These are phyloP conservation scores for Myotis vivesi DNA, from an alignment of 2,797 vertebrate species.

Conservation along the genomic window DNA sequence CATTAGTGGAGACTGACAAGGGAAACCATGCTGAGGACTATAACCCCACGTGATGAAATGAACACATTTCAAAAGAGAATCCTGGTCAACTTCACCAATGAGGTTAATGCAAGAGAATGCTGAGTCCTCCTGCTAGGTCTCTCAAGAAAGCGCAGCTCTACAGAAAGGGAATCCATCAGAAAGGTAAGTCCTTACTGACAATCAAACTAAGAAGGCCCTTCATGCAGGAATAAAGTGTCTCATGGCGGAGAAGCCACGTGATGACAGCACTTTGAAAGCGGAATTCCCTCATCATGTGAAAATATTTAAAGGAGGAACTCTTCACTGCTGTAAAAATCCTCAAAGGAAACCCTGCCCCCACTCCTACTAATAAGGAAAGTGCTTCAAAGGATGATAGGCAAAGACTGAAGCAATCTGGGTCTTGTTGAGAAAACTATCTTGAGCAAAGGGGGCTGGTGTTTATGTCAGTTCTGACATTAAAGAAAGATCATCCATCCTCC, in stretches of 20 bases:
- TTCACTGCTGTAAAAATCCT: slow-evolving; percentile 80
- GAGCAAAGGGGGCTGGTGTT: slow-evolving; percentile 75
- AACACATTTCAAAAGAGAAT: background rate
- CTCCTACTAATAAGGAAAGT: slow-evolving; percentile 76
- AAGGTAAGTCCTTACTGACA: slow-evolving; percentile 65
- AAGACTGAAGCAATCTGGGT: slow-evolving; percentile 83
- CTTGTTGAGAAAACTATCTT: slow-evolving; percentile 85
- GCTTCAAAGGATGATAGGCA: slow-evolving; percentile 83
- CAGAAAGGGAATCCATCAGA: background rate
- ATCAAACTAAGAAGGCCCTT: slow-evolving; percentile 60
- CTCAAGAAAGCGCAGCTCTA: slow-evolving; percentile 20
- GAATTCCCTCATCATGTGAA: slow-evolving; percentile 76
- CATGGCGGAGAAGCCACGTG: slow-evolving; percentile 65
- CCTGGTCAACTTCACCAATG: background rate
- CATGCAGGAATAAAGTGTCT: slow-evolving; percentile 61
- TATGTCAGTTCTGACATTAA: slow-evolving; percentile 84
- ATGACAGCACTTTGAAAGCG: slow-evolving; percentile 71
- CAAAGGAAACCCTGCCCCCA: slow-evolving; percentile 78
- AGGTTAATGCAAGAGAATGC: background rate
- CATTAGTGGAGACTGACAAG: background rate
- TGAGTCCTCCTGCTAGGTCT: background rate
- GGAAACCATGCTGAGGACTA: background rate
- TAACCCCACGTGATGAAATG: background rate
- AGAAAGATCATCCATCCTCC: slow-evolving; percentile 82
- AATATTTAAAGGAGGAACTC: slow-evolving; percentile 79